A percentile compares a stretch with the other conserved stretches of the same genome.
These are phyloP conservation scores for Dendrolimus punctatus DNA, from an alignment of 1,140 invertebrate genomes.

Conservation along the genomic window DNA sequence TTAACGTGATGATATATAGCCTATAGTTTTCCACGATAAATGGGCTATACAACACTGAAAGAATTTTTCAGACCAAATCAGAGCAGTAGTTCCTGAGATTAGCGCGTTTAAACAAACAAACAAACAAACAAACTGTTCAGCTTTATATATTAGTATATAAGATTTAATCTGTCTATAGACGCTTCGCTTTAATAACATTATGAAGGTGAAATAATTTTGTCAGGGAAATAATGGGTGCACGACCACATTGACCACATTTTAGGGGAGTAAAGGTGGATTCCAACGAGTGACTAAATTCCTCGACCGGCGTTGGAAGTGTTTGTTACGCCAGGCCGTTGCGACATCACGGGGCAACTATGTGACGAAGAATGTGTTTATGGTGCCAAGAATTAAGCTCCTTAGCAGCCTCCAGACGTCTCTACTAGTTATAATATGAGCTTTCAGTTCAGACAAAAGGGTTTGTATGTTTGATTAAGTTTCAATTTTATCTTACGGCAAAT, in stretches of 20 bases:
- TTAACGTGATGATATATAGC: too few species aligned
- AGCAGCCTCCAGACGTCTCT: constrained; percentile 27
- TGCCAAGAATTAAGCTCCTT: constrained; percentile 60
- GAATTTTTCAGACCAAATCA: too few species aligned
- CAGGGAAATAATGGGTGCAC: constrained; percentile 30
- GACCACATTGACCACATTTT: constrained; percentile 14
- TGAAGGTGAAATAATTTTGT: constrained; percentile 53
- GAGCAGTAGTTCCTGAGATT: too few species aligned
- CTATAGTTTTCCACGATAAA: too few species aligned
- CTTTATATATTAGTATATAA: too few species aligned
- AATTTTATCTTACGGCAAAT: too few species aligned
- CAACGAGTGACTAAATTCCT: constrained; percentile 53
- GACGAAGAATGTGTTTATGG: constrained; percentile 66
- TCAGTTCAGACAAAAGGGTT: too few species aligned
- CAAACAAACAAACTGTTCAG: too few species aligned
- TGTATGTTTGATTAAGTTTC: too few species aligned
- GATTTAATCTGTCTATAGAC: constrained; percentile 7
- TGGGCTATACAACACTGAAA: too few species aligned
- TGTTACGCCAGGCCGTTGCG: constrained; percentile 37
- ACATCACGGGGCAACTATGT: constrained; percentile 59
- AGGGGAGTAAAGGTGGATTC: constrained; percentile 39
- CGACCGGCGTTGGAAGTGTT: constrained; percentile 39
- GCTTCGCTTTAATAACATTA: constrained; percentile 35
- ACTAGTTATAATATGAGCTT: neutral
- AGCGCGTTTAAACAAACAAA: too few species aligned